Evolutionary conservation across 2,888 invertebrate species (phyloP).

Genomic region (Notocelia uddmanniana): DNA sequence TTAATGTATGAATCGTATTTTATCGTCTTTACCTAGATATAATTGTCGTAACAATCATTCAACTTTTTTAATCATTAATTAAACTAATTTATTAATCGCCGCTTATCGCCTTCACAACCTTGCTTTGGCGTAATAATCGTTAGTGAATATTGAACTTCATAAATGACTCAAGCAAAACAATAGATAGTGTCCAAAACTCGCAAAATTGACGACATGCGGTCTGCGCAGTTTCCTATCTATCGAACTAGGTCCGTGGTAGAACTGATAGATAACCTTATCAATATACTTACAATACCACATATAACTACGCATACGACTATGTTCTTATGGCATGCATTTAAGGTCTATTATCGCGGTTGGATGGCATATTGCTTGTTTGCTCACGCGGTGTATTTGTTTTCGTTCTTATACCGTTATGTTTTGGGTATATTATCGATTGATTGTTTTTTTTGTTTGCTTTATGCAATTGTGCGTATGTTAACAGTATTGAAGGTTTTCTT

Average conservation of each 20-base stretch:
- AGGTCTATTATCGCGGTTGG: background rate
- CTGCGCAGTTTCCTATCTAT: constrained; percentile 22
- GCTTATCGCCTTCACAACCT: background rate
- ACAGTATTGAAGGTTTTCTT: background rate
- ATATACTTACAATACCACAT: constrained; percentile 4
- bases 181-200: background rate
- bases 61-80: no score
- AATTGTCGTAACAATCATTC: no score
- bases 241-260: constrained; percentile 27
- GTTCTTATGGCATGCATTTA: background rate
- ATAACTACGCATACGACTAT: background rate
- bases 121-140: background rate
- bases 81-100: background rate
- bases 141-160: background rate
- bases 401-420: background rate
- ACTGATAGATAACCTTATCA: constrained; percentile 36
- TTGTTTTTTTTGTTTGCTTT: constrained; percentile 6
- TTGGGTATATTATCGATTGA: constrained; percentile 1
- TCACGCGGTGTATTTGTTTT: background rate
- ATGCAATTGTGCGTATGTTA: background rate
- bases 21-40: no score
- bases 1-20: no score
- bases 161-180: background rate
- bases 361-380: background rate
- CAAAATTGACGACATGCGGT: constrained; percentile 34